Base-by-base conservation (phyloP, 2,797 vertebrate species). In the Lithobates sylvaticus region DNA sequence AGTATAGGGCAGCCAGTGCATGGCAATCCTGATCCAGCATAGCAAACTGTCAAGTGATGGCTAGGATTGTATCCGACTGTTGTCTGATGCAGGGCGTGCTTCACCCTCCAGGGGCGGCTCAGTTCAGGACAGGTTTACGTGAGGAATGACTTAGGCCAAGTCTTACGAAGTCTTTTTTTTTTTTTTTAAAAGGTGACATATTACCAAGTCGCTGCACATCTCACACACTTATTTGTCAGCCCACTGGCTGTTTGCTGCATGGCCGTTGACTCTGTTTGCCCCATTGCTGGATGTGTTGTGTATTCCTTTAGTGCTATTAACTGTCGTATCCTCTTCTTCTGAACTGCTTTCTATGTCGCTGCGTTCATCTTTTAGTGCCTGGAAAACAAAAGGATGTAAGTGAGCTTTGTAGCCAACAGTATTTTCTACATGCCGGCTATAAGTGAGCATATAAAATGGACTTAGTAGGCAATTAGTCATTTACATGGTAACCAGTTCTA, bases 271-370 rank as follows among this genome's bases (percentile, higher is more conserved):
- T 88, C 96, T 95, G 84, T 96, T 98, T 90, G 97, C 95, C 79
- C 96, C 95, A 27, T 96, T 97, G 74, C 91, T 92, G 7, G 94
- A 92, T 81, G 90, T 89, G 88, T 89, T 90, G 84, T 88, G 70
- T 80, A 91, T 87, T 85, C 81, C 88, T 91, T 95, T 96, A 44
- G 89, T 90, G 89, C 78, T 91, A 10, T 91, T 91, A 79, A 90
- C 83, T 65, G 93, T 85, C 23, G 74, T 79, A 0, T 94, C 89
- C 69, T 99, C 98, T 21, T 98, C 98, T 47, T 97, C 98, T 0
- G 98, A 99, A 93, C 97, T 99, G 95, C 96, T 99, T 91, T 99
- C 98, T 5, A 99, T 95, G 26, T 99, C 98, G 0, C 98, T 99
- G 88, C 98, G 97, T 72, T 98, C 97, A 50, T 99, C 98, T 78